phyloP scores from a whole-genome alignment of 2,888 invertebrate genomes.

The Drosophila parthenogenetica region DNA sequence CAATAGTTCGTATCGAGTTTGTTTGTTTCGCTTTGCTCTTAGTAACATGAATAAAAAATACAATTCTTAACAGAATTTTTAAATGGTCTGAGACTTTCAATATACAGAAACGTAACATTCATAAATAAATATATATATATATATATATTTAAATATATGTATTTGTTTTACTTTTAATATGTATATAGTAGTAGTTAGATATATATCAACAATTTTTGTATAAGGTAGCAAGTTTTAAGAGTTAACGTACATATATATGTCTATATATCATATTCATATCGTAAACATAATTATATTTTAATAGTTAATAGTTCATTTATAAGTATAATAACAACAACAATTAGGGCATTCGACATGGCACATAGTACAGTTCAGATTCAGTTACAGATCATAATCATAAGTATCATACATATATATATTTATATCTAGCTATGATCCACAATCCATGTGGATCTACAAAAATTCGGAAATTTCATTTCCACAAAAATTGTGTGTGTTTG shows the following conservation, averaged over 20 bases:
- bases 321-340: slow-evolving; percentile 71
- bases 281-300: slow-evolving; percentile 53
- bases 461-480: slow-evolving; percentile 68
- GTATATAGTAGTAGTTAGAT: slow-evolving; percentile 57
- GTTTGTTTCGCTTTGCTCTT: slow-evolving; percentile 30
- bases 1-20: slow-evolving; percentile 48
- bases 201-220: slow-evolving; percentile 72
- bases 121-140: slow-evolving; percentile 41
- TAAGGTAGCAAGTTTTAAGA: slow-evolving; percentile 70
- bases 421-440: slow-evolving; percentile 44
- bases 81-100: slow-evolving; percentile 34
- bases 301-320: slow-evolving; percentile 55
- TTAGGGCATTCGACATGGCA: slow-evolving; percentile 74
- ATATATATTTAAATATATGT: slow-evolving; percentile 55
- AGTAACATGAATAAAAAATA: slow-evolving; percentile 76
- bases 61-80: slow-evolving; percentile 56
- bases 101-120: slow-evolving; percentile 63
- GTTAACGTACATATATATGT: slow-evolving; percentile 62
- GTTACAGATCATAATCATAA: slow-evolving; percentile 34
- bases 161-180: slow-evolving; percentile 14
- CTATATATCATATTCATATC: slow-evolving; percentile 45
- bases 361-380: slow-evolving; percentile 72
- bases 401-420: slow-evolving; percentile 26
- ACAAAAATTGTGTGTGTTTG: slow-evolving; percentile 6
- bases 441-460: slow-evolving; percentile 31